Base-by-base conservation (phyloP, 92 coral and sea anemone genomes). In the Epizoanthus stellaris region DNA sequence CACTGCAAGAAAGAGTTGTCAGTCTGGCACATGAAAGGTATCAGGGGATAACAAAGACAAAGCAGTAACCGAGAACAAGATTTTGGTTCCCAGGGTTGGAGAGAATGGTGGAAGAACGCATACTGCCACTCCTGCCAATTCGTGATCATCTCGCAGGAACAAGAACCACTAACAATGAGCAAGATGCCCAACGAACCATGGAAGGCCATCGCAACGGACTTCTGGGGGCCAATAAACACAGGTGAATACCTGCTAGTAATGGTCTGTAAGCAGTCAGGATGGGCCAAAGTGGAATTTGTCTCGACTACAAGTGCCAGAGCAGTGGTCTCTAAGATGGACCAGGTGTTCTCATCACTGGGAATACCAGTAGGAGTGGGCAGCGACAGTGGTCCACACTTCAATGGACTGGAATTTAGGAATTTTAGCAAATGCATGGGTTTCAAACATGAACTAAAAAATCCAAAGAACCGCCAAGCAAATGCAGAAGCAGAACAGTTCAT, bases 1-100 rank as follows among this genome's bases (percentile, higher is more conserved):
- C 80, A 42, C 80, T 87, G 9, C 49, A 62, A 4, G 90, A 86
- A 49, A 90, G 82, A 75, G 85, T 90, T 39, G 90, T 90, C 54
- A 12, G 60, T 11, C 84, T 88, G 2, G 88, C 85, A 15, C 87
- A 86, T 75, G 36, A 30, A 1, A 30, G 36, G 36, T 30, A 30
- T 30, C 36, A 30, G 36, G 36, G 36, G 36, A 30, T 65, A 23
- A 87, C 87, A 6, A 88, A 67, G 54, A 89, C 86, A n/a, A 85
- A 89, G 70, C 74, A 67, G 87, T 86, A 80, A 12, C 67, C 75
- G 49, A 67, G 87, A 20, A 75, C 85, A 54, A 86, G 87, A 20
- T 45, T 73, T 11, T 81, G 85, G 90, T 81, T 86, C 57, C 88
- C 91, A 14, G 69, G 74, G n/a, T 71, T 82, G 90, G 67, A 13